These are phyloP conservation scores for Gymnothorax javanicus DNA, from an alignment of 2,797 vertebrate genomes.

Conservation along the genomic window DNA sequence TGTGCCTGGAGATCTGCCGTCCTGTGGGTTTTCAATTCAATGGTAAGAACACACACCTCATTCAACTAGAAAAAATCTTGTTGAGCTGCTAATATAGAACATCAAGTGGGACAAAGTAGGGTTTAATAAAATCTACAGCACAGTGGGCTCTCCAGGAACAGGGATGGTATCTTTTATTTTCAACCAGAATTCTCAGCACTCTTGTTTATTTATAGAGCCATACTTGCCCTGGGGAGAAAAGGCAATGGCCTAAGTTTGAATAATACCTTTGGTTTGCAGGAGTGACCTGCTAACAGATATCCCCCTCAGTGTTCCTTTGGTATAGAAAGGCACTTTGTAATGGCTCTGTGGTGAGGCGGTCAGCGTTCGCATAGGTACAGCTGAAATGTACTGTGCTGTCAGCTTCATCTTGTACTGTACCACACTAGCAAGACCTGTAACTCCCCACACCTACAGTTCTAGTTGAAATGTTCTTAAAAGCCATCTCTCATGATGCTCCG, in stretches of 20 bases:
- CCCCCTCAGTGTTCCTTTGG: neutral
- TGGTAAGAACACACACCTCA: no score
- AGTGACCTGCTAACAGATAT: neutral
- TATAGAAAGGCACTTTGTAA: neutral
- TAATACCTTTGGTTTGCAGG: neutral
- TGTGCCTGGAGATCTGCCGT: no score
- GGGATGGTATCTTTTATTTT: no score
- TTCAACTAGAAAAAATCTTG: no score
- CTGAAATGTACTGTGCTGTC: neutral
- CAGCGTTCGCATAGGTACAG: neutral
- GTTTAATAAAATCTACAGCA: no score
- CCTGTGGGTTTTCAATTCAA: no score
- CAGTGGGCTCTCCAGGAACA: no score
- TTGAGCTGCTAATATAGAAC: no score
- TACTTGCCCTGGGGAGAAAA: constrained; percentile 39
- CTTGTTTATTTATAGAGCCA: constrained; percentile 63
- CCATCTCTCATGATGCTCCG: neutral
- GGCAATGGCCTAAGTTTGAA: neutral
- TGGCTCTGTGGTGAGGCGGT: neutral
- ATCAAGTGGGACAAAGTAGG: no score
- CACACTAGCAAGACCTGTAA: neutral
- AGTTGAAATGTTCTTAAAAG: neutral
- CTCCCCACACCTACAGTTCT: neutral
- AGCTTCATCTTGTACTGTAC: neutral
- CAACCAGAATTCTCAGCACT: constrained; percentile 51